Evolutionary conservation across 2,888 invertebrate genomes (phyloP).

Genomic region (Onthophagus sagittarius): DNA sequence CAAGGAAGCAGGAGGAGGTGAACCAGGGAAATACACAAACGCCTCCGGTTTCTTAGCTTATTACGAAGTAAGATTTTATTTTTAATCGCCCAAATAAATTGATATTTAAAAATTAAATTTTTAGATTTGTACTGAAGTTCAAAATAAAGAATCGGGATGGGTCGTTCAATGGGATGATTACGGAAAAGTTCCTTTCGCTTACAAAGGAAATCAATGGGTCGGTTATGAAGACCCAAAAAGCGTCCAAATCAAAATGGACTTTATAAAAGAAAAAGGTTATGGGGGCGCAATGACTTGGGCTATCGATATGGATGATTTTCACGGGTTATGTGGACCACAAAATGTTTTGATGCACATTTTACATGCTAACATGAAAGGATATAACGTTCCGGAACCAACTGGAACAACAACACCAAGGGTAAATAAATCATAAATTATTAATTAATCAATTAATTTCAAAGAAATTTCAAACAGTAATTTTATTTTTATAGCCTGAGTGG

Average conservation of each 20-base stretch:
- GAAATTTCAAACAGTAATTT: too few relatives aligned
- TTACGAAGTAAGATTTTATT: conserved; percentile 62
- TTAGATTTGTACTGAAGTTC: conserved; percentile 75
- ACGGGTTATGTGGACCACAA: conserved; percentile 73
- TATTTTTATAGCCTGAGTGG: conserved; percentile 88
- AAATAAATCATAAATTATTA: conserved; percentile 26
- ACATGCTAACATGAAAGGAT: conserved; percentile 66
- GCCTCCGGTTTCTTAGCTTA: conserved; percentile 85
- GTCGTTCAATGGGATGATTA: conserved; percentile 78
- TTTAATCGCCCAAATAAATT: neutral
- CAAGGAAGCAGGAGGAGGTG: conserved; percentile 85
- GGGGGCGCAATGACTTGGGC: conserved; percentile 92
- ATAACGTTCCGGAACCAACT: conserved; percentile 65
- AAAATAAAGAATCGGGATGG: conserved; percentile 70
- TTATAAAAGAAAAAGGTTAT: conserved; percentile 76
- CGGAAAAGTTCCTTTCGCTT: conserved; percentile 81
- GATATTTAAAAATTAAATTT: conserved; percentile 17
- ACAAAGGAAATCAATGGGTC: conserved; percentile 83
- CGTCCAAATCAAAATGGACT: conserved; percentile 86
- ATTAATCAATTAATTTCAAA: neutral
- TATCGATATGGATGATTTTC: conserved; percentile 88
- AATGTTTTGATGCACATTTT: conserved; percentile 73
- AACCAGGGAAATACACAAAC: conserved; percentile 79
- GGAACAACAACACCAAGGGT: conserved; percentile 66
- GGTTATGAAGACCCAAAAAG: conserved; percentile 82